Conservation (phyloP, 1,140 invertebrate species). For the Drosophila serrata region DNA sequence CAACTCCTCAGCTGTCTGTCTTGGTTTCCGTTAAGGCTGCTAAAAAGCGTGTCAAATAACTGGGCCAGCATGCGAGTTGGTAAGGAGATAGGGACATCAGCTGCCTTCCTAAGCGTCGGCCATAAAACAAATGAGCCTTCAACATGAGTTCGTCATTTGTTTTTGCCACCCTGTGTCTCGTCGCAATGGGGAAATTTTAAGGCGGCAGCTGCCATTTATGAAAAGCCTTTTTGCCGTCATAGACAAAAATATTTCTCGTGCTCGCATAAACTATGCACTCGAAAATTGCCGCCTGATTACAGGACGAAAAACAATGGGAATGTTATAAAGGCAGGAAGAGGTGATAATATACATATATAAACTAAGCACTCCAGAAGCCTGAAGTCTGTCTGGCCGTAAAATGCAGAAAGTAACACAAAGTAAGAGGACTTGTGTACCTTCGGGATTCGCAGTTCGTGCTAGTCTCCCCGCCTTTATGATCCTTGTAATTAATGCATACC, state of each 20-base stretch:
- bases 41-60: constrained; percentile 79
- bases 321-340: constrained; percentile 22
- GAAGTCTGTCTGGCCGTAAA: constrained; percentile 60
- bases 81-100: constrained; percentile 32
- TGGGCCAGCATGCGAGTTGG: constrained; percentile 49
- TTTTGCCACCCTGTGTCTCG: constrained; percentile 34
- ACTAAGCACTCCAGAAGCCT: constrained; percentile 8
- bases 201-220: constrained; percentile 34
- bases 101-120: constrained; percentile 69
- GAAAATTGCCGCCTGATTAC: constrained; percentile 62
- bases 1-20: constrained; percentile 53
- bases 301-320: constrained; percentile 38
- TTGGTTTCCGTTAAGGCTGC: constrained; percentile 40
- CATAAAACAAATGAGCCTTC: constrained; percentile 81
- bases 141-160: constrained; percentile 78
- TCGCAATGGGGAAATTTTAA: constrained; percentile 40
- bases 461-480: constrained; percentile 66
- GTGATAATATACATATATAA: background rate
- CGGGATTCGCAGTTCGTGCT: constrained; percentile 25
- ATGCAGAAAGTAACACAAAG: constrained; percentile 79
- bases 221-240: constrained; percentile 13
- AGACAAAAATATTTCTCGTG: constrained; percentile 26
- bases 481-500: constrained; percentile 80
- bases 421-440: constrained; percentile 37
- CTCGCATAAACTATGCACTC: constrained; percentile 52